Percentiles rank a stretch among this genome's conserved stretches.
Evolutionary conservation across 2,888 invertebrate species (phyloP).

Genomic region (Caenorhabditis macrosperma): DNA sequence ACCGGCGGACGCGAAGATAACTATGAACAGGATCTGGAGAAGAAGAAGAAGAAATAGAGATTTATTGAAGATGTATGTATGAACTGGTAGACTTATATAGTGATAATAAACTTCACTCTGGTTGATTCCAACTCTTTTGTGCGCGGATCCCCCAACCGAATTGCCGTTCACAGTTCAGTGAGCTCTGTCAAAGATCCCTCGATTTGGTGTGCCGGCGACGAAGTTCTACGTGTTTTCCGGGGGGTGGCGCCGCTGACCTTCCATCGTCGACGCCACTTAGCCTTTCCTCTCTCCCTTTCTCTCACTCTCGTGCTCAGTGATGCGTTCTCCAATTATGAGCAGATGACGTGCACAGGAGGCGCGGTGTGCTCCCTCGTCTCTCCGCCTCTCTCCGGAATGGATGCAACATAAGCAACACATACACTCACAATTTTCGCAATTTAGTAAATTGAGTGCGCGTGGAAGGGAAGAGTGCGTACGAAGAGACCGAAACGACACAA

Average conservation of each 20-base stretch:
- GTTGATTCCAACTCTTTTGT: no score
- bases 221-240: not conserved
- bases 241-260: not conserved
- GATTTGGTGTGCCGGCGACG: not conserved
- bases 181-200: not conserved
- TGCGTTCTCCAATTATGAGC: slow-evolving; percentile 46
- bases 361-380: slow-evolving; percentile 12
- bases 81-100: no score
- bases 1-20: not conserved
- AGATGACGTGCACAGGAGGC: slow-evolving; percentile 31
- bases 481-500: not conserved
- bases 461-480: slow-evolving; percentile 12
- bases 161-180: not conserved
- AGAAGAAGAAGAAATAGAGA: not conserved
- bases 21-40: not conserved
- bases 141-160: no score
- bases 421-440: slow-evolving; percentile 47
- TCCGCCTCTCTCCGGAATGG: slow-evolving; percentile 7
- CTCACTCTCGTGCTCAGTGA: slow-evolving; percentile 14
- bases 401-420: slow-evolving; percentile 45
- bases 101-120: no score
- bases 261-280: not conserved
- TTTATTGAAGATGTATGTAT: no score
- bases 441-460: slow-evolving; percentile 51
- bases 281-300: not conserved